Base-by-base conservation (phyloP, 1,140 invertebrate genomes). In the Musca domestica region DNA sequence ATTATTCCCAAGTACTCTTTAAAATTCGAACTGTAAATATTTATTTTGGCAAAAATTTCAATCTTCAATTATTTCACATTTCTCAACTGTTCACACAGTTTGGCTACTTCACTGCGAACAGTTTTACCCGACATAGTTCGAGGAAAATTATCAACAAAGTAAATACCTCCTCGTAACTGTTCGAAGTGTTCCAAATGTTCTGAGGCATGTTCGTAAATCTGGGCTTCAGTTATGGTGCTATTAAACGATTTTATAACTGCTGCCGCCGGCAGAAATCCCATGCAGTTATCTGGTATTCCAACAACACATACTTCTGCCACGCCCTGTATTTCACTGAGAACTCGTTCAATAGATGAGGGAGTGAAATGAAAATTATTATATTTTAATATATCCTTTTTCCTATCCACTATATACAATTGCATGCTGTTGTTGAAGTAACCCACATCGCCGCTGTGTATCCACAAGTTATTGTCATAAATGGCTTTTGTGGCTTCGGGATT, bases 371-470 rank as follows among this genome's bases (percentile, higher is more conserved):
- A 73, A 19, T 66, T 73, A 12, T 68, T 64, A 30, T 74, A 81
- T 41, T 80, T 83, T 3, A 86, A 82, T 27, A 86, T 78, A 73
- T 91, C 88, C 73, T 91, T 91, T 12, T 87, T 78, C 22, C 90
- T 75, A 63, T 89, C 88, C 0, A 86, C 81, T 68, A 89, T 83
- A 61, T 78, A 85, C 1, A 86, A 71, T 15, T 78, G 76, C 1
- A 83, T 83, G 23, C 87, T 75, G 3, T 84, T 72, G 70, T 90
- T 85, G 56, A 85, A 77, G 52, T 84, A 85, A 2, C 86, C 89
- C 25, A 90, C 77, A 74, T 91, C 90, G 15, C 89, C 89, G 14
- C 88, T 88, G 64, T 85, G 82, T 7, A 88, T 76, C 88, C 89
- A 92, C 1, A 87, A 84, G 15, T 77, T 69, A 63, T 86, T 75